Conservation (phyloP, 2,797 vertebrate species). For the Morelia viridis region DNA sequence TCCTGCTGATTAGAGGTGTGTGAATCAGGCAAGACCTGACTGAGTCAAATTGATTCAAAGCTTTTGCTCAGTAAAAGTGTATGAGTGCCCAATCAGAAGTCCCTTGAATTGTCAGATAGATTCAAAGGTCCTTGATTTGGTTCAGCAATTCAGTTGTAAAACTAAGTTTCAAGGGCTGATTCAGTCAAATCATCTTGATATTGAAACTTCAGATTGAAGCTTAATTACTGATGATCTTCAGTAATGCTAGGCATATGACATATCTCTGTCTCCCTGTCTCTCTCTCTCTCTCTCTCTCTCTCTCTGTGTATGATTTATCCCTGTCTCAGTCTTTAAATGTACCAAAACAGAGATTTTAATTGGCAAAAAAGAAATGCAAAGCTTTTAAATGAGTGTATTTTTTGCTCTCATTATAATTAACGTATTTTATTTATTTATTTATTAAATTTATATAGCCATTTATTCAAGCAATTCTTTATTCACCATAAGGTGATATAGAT, state of each 20-base stretch:
- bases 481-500: background rate
- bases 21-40: background rate
- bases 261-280: background rate
- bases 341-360: background rate
- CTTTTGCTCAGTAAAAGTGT: background rate
- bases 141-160: background rate
- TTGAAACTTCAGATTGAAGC: background rate
- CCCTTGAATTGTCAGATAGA: background rate
- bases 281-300: background rate
- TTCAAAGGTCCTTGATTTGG: background rate
- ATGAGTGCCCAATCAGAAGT: background rate
- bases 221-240: background rate
- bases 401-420: background rate
- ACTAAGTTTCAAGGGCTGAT: background rate
- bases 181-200: background rate
- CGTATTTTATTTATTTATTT: background rate
- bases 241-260: background rate
- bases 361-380: background rate
- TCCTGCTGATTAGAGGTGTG: background rate
- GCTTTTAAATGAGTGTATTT: background rate
- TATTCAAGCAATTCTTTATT: background rate
- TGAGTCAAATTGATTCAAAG: background rate
- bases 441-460: no score
- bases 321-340: background rate
- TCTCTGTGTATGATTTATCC: background rate